Evolutionary conservation across 2,888 invertebrate genomes (phyloP), one percentile per base, ranked within the genome.

Genomic region (Ormyrus thymus): DNA sequence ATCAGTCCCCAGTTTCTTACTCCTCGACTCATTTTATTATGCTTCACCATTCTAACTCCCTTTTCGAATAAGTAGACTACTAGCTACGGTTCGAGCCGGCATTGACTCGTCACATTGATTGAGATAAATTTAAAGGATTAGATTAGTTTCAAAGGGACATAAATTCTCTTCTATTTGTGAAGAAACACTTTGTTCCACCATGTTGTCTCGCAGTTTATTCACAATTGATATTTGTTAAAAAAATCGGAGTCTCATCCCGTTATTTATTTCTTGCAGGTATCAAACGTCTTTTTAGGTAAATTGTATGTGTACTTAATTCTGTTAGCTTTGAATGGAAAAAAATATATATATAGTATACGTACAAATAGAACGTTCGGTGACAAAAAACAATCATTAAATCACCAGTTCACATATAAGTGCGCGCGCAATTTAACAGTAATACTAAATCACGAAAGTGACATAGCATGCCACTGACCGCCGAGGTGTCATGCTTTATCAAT

Each of bases 61-160:
- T 79, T 62, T 64, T 76, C 73, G 71, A 64, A 74, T 81, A 79
- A 65, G 70, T 81, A 73, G 65, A 78, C 81, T 82, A 82, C 78
- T 78, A 69, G 64, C 78, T 82, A 78, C 75, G 59, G 73, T 29
- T 72, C 73, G 70, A 80, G 78, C 43, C 76, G 69, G 77, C 76
- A 70, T 76, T 69, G 76, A 66, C 78, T 74, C 80, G 78, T 78
- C 76, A 83, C 83, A 83, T 83, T 82, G 82, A 84, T 83, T 83
- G 82, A 80, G 82, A 82, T 82, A 82, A 78, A 82, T 81, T 81
- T 83, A 78, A 83, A 83, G 78, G 80, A 83, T 83, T 81, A 77
- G 77, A 74, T 78, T 80, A 76, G 59, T 71, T 83, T 83, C 81
- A 82, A 81, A 82, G 73, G 81, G 80, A 84, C 83, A 83, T 83